A percentile compares a stretch with the other conserved stretches of the same genome.
phyloP scores from a whole-genome alignment of 37 sponge, comb jelly and placozoan genomes.

The Chondrosia reniformis region DNA sequence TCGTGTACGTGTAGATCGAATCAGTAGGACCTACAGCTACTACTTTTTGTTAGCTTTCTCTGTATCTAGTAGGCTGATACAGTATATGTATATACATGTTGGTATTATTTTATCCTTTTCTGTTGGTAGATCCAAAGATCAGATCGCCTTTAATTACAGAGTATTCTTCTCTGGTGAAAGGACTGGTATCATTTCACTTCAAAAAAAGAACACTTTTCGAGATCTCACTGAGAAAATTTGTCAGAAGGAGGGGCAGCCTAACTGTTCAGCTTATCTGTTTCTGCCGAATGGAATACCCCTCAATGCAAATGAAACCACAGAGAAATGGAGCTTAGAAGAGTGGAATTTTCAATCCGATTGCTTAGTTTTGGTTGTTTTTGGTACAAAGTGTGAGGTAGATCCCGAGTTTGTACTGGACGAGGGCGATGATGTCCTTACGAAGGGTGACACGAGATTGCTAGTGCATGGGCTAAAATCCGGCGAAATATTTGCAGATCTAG shows the following conservation, averaged over 20 bases:
- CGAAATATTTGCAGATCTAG: neutral
- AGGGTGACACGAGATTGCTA: neutral
- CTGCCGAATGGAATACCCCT: slow-evolving; percentile 17
- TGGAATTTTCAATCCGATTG: neutral
- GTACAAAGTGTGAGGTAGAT: too few relatives aligned
- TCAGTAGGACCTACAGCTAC: too few relatives aligned
- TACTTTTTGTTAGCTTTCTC: too few relatives aligned
- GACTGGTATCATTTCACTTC: too few relatives aligned
- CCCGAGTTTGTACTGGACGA: neutral
- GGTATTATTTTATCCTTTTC: too few relatives aligned
- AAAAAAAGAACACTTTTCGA: neutral
- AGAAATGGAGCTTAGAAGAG: neutral
- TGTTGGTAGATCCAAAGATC: too few relatives aligned
- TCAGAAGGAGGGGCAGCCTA: neutral
- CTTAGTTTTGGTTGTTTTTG: neutral
- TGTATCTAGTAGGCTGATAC: too few relatives aligned
- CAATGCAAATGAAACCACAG: neutral
- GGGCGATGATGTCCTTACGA: neutral
- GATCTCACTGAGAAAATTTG: slow-evolving; percentile 1
- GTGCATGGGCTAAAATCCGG: neutral
- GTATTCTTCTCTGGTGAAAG: too few relatives aligned
- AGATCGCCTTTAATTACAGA: too few relatives aligned
- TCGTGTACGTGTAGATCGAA: too few relatives aligned
- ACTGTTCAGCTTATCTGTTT: neutral
- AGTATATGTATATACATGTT: too few relatives aligned